Evolutionary conservation across 2,113 vertebrate genomes (phyloP).

Genomic region (Albula glossodonta): DNA sequence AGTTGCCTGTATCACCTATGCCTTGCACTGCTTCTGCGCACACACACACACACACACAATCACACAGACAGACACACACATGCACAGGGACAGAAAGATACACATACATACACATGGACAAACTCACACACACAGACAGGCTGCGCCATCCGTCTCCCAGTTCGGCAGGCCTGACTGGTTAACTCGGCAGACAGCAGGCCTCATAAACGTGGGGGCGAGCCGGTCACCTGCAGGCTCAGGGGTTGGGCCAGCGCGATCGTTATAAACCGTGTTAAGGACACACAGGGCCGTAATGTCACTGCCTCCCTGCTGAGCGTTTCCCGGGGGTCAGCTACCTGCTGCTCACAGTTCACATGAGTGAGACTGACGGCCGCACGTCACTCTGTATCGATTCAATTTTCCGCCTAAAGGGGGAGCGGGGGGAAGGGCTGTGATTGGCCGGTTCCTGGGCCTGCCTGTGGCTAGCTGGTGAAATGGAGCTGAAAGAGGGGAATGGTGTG

Average conservation of each 20-base stretch:
- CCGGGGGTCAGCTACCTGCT: constrained; percentile 52
- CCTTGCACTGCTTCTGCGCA: neutral
- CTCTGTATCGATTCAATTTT: constrained; percentile 59
- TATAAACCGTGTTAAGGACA: constrained; percentile 17
- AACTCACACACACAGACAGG: neutral
- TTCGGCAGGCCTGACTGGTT: too few species aligned
- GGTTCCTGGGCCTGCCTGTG: neutral
- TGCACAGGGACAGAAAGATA: constrained; percentile 20
- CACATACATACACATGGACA: neutral
- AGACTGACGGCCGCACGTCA: constrained; percentile 52
- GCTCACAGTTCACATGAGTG: constrained; percentile 51
- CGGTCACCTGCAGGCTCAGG: neutral
- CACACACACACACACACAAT: neutral
- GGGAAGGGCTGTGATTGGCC: neutral
- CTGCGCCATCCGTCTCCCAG: neutral
- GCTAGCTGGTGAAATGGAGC: neutral
- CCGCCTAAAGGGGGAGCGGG: constrained; percentile 41
- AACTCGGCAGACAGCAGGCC: too few species aligned
- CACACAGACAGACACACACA: constrained; percentile 32
- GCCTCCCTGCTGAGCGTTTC: constrained; percentile 28
- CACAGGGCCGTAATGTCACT: constrained; percentile 6
- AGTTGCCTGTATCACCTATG: too few species aligned
- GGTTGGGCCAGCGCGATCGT: neutral
- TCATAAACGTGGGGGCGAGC: neutral
- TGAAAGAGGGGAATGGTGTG: neutral